Conservation (phyloP, 2,797 vertebrate genomes). For the Bradypus variegatus region DNA sequence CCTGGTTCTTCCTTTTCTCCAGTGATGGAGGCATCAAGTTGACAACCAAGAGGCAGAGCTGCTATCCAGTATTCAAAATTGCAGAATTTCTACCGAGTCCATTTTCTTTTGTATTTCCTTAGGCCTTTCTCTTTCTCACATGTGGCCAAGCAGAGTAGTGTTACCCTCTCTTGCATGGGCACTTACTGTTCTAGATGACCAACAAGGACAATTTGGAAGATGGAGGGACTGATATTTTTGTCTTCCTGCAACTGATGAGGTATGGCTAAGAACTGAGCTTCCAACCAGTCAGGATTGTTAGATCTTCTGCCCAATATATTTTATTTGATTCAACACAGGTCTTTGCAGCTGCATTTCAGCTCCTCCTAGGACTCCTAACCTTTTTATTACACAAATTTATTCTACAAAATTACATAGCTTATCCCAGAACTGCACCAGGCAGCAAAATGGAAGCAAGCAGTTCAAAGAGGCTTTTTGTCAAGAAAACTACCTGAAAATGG, state of each 20-base stretch:
- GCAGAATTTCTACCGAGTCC: not conserved
- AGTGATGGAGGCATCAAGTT: not conserved
- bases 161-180: not conserved
- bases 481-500: not conserved
- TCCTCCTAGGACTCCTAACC: not conserved
- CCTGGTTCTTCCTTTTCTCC: not conserved
- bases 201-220: not conserved
- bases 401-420: not conserved
- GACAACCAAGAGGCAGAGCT: fast-evolving
- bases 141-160: not conserved
- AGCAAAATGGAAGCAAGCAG: not conserved
- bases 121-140: not conserved
- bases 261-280: not conserved
- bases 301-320: not conserved
- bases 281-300: no score
- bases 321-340: not conserved
- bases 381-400: not conserved
- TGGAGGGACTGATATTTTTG: not conserved
- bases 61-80: not conserved
- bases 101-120: not conserved
- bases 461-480: not conserved
- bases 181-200: not conserved
- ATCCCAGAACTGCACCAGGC: not conserved
- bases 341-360: not conserved
- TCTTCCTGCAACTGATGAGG: not conserved